phyloP scores from a whole-genome alignment of 2,888 invertebrate species.

The Chaetoderma sp. region DNA sequence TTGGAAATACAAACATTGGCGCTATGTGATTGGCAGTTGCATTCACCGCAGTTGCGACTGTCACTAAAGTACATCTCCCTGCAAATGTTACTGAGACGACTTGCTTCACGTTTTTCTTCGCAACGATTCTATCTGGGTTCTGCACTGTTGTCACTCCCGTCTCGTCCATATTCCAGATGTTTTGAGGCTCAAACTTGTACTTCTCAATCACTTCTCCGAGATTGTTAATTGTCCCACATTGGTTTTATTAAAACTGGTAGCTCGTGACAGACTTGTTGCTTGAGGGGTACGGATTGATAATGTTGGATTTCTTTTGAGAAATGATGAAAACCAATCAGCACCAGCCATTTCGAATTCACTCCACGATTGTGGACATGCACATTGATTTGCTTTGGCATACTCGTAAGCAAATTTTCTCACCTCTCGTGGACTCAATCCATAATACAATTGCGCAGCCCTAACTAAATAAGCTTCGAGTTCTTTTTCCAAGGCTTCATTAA shows the following conservation, averaged over 20 bases:
- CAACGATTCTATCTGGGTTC: slow-evolving; percentile 4
- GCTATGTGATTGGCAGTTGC: slow-evolving; percentile 25
- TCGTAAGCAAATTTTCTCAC: slow-evolving; percentile 11
- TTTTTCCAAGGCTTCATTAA: too few species aligned
- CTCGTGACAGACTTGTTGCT: slow-evolving; percentile 13
- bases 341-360: background rate
- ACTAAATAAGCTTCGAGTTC: too few species aligned
- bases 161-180: slow-evolving; percentile 10
- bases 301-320: background rate
- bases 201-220: slow-evolving; percentile 8
- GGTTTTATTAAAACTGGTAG: slow-evolving; percentile 9
- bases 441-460: slow-evolving; percentile 6
- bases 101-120: background rate
- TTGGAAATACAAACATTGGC: slow-evolving; percentile 30
- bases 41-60: slow-evolving; percentile 17
- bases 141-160: slow-evolving; percentile 1
- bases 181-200: background rate
- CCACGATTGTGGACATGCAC: background rate
- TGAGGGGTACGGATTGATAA: slow-evolving; percentile 10
- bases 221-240: slow-evolving; percentile 9
- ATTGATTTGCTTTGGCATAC: background rate
- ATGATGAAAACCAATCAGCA: background rate
- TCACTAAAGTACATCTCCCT: slow-evolving; percentile 20
- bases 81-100: background rate
- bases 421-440: slow-evolving; percentile 13